A percentile compares a stretch with the other conserved stretches of the same genome.
These are phyloP conservation scores for Drosophila austrosaltans DNA, from an alignment of 2,888 invertebrate genomes.

Conservation along the genomic window DNA sequence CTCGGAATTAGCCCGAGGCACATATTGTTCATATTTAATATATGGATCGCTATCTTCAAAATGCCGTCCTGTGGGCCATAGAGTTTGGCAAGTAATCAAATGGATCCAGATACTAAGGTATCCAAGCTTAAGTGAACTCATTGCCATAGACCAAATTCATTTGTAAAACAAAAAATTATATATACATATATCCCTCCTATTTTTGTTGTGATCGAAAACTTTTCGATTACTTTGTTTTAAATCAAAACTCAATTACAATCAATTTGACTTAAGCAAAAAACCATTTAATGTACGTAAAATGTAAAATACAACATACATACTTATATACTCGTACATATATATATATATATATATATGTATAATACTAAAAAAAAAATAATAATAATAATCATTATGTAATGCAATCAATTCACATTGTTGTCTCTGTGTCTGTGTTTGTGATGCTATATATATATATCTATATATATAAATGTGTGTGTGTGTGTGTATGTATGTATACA, in stretches of 20 bases:
- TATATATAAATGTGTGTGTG: constrained; percentile 22
- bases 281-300: constrained; percentile 67
- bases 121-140: not conserved
- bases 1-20: not conserved
- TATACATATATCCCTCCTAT: not conserved
- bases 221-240: not conserved
- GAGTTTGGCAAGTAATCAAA: not conserved
- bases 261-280: constrained; percentile 48
- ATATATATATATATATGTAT: constrained; percentile 44
- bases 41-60: not conserved
- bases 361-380: constrained; percentile 1
- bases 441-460: constrained; percentile 17
- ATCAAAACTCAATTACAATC: not conserved
- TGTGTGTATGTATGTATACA: not conserved
- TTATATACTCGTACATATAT: constrained; percentile 47
- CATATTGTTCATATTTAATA: not conserved
- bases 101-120: not conserved
- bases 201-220: not conserved
- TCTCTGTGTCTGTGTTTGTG: constrained; percentile 24
- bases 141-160: not conserved
- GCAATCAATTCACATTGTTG: constrained; percentile 47
- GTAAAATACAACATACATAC: constrained; percentile 63
- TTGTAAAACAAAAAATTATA: not conserved
- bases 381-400: constrained; percentile 39
- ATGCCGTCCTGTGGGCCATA: not conserved